A percentile compares a stretch with the other conserved stretches of the same genome.
phyloP scores from a whole-genome alignment of 2,888 invertebrate species.

The Halictus quadricinctus region DNA sequence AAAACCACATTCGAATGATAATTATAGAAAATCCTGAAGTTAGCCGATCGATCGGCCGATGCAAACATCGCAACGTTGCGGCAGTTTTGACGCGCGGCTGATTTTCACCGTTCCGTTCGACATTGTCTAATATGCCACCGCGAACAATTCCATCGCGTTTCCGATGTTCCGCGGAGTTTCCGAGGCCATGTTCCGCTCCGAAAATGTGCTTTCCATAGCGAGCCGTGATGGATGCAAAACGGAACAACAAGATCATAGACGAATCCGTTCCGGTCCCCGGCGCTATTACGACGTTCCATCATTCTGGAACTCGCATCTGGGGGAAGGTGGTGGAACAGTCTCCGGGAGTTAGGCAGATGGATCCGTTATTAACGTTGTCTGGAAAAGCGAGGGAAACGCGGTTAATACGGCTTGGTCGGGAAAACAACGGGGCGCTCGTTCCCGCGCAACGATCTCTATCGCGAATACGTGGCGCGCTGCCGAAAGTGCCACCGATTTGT shows the following conservation, averaged over 20 bases:
- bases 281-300: slow-evolving; percentile 46
- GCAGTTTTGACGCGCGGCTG: not conserved
- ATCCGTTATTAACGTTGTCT: slow-evolving; percentile 47
- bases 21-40: too few relatives aligned
- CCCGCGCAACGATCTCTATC: not conserved
- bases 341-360: slow-evolving; percentile 26
- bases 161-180: not conserved
- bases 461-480: not conserved
- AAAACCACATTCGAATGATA: too few relatives aligned
- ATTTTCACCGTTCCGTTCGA: not conserved
- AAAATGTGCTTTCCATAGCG: slow-evolving; percentile 23
- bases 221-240: slow-evolving; percentile 48
- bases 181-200: not conserved
- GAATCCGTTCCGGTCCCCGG: not conserved
- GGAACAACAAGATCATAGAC: slow-evolving; percentile 50
- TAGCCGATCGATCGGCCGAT: not conserved
- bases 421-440: slow-evolving; percentile 8
- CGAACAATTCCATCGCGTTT: not conserved
- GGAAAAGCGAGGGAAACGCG: slow-evolving; percentile 14
- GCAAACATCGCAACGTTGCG: not conserved
- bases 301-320: slow-evolving; percentile 28
- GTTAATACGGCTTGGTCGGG: not conserved
- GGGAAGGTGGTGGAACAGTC: slow-evolving; percentile 39
- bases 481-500: not conserved
- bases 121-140: not conserved